A percentile compares a stretch with the other conserved stretches of the same genome.
phyloP scores from a whole-genome alignment of 2,888 invertebrate genomes.

The Acrocera orbiculus region DNA sequence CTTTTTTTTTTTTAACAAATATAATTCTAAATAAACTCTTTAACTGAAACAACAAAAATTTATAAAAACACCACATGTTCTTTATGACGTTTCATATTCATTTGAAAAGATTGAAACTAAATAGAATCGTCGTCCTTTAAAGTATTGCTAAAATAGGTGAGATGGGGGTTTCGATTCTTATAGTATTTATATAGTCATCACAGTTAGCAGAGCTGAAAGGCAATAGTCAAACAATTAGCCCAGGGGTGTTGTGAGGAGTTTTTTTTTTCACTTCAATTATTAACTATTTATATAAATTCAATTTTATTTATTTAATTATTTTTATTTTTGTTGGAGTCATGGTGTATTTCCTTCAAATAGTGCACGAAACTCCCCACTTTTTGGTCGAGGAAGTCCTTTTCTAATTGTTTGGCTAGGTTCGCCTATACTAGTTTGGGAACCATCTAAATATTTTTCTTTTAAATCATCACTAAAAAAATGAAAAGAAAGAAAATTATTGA shows the following conservation, averaged over 20 bases:
- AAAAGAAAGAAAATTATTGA: background rate
- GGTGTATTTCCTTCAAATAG: conserved; percentile 32
- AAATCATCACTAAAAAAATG: conserved; percentile 22
- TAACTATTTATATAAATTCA: background rate
- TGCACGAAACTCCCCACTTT: conserved; percentile 32
- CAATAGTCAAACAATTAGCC: no score
- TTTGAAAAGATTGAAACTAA: conserved; percentile 14
- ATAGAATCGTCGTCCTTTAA: conserved; percentile 16
- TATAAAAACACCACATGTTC: conserved; percentile 21
- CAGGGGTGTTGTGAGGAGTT: background rate
- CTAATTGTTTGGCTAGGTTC: conserved; percentile 30
- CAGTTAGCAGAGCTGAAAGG: conserved; percentile 34
- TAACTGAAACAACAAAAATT: conserved; percentile 15
- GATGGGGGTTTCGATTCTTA: conserved; percentile 28
- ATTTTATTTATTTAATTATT: conserved; percentile 1
- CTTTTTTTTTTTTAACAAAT: conserved; percentile 11
- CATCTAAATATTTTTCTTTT: conserved; percentile 29
- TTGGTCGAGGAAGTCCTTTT: conserved; percentile 30
- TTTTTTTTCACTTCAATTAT: background rate
- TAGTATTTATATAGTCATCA: conserved; percentile 29
- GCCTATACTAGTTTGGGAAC: conserved; percentile 29
- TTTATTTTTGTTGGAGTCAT: conserved; percentile 18
- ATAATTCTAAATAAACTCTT: conserved; percentile 11
- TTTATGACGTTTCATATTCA: conserved; percentile 14
- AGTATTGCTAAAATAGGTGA: conserved; percentile 14